Base-by-base conservation (phyloP, 2,797 vertebrate species). In the Xenentodon cancila region DNA sequence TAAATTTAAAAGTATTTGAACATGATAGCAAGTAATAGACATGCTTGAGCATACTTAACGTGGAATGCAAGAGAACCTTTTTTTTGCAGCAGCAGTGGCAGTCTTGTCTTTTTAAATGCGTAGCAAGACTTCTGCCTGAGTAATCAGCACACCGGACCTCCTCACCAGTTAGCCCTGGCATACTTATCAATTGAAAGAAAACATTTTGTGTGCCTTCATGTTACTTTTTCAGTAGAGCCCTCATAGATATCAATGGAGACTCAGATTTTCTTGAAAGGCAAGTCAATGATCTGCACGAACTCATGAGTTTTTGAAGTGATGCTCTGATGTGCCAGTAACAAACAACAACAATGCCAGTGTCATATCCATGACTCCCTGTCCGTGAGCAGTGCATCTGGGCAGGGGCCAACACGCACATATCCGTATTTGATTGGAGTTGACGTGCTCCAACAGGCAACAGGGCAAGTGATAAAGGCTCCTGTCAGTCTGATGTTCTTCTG, bases 401-500 rank as follows among this genome's bases (percentile, higher is more conserved):
- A 63, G 63, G 62, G 73, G 30, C 52, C 57, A 21, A 51, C 72
- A 56, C 83, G 87, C 78, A 85, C 79, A 86, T 20, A 66, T 79
- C 69, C 55, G 34, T 85, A 81, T 90, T 85, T 91, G 86, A 95
- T 94, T 78, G 21, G 86, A 93, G 82, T 71, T 52, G 94, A 94
- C 91, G 59, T 91, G 82, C 79, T 70, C 78, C 56, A 78, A 82
- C 73, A 81, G 85, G 79, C 71, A 73, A 34, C 22, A 27, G 49
- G 45, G 81, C 64, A 20, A 37, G 51, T 47, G 63, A 72, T 64
- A 50, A 73, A 70, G 81, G 75, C 44, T 77, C 69, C 91, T 91
- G 93, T 94, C 91, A 90, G 70, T 88, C 87, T 81, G 81, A 88
- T 88, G 89, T 91, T 89, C 89, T 89, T 90, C 87, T 90, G 86